Evolutionary conservation across 1,140 invertebrate species (phyloP).

Genomic region (Melipona quadrifasciata): DNA sequence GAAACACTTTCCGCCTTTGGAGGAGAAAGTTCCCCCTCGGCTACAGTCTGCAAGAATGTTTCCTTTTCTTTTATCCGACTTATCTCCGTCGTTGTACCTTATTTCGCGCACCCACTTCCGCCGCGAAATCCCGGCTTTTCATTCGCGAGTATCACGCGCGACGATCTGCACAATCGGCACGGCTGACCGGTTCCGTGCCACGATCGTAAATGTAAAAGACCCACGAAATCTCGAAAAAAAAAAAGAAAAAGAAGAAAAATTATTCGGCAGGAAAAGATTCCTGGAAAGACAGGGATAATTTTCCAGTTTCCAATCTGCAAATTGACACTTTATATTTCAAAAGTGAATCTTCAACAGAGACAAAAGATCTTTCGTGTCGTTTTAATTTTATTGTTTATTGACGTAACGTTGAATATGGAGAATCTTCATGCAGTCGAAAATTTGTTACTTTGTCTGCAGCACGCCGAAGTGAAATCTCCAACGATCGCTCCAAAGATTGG

Average conservation of each 20-base stretch:
- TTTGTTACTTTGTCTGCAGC: neutral
- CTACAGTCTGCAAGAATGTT: neutral
- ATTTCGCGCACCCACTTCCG: constrained; percentile 44
- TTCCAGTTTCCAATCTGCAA: constrained; percentile 1
- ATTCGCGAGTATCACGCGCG: constrained; percentile 54
- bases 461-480: neutral
- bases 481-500: neutral
- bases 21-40: constrained; percentile 4
- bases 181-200: constrained; percentile 40
- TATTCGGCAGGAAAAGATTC: constrained; percentile 14
- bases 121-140: constrained; percentile 54
- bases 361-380: neutral
- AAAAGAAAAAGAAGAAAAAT: neutral
- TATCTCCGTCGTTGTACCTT: constrained; percentile 48
- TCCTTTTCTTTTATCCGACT: constrained; percentile 41
- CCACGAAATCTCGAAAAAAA: constrained; percentile 25
- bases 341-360: neutral
- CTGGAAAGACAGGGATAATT: too few relatives aligned
- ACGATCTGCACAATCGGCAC: constrained; percentile 56
- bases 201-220: constrained; percentile 54
- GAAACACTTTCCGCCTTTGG: constrained; percentile 5
- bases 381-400: neutral
- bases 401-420: neutral
- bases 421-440: neutral
- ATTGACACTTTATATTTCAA: neutral